Evolutionary conservation across 30 jellyfish, hydroid and myxozoan genomes (phyloP).

Genomic region (Sanderia malayensis): DNA sequence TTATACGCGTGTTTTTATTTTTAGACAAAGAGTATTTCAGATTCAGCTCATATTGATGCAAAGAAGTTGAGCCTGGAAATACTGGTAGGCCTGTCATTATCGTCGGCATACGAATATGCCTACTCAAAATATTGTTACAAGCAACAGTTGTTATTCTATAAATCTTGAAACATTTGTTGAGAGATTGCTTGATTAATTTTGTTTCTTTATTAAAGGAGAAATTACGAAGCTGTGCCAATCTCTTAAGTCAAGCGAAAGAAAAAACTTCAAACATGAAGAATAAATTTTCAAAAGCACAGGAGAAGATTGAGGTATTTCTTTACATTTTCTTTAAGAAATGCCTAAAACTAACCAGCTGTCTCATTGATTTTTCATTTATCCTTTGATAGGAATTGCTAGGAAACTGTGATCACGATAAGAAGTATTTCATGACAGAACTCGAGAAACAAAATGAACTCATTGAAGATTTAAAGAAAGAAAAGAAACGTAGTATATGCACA

Average conservation of each 20-base stretch:
- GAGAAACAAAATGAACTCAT: constrained; percentile 48
- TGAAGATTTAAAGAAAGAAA: constrained; percentile 12
- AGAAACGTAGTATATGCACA: constrained; percentile 19
- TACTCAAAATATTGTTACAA: no score
- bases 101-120: no score
- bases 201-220: constrained; percentile 20
- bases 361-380: not conserved
- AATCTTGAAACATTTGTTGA: no score
- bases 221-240: constrained; percentile 13
- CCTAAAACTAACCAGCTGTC: no score
- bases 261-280: constrained; percentile 15
- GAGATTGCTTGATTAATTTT: no score
- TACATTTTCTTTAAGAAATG: not conserved
- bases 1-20: not conserved
- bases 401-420: constrained; percentile 42
- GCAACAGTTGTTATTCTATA: no score
- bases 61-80: constrained; percentile 55
- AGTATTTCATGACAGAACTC: constrained; percentile 46
- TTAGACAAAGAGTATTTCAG: constrained; percentile 54
- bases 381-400: constrained; percentile 13
- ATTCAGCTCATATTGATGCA: constrained; percentile 36
- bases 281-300: constrained; percentile 46
- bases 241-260: constrained; percentile 9
- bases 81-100: constrained; percentile 26
- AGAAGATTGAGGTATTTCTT: constrained; percentile 20